Evolutionary conservation across 2,888 invertebrate genomes (phyloP).

Genomic region (Melieria omissa): DNA sequence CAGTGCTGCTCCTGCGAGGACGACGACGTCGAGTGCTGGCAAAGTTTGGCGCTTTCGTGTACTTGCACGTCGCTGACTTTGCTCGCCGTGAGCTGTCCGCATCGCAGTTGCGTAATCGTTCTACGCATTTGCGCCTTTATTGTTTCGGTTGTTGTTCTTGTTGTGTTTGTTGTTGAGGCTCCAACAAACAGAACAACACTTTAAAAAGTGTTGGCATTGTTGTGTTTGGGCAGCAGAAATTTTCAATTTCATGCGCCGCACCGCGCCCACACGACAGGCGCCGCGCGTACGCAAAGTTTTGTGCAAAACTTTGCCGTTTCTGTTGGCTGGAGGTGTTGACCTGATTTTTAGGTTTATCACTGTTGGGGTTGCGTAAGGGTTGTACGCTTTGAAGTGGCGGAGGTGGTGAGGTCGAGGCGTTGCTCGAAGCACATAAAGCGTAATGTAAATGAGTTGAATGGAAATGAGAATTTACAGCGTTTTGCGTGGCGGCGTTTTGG

Average conservation of each 20-base stretch:
- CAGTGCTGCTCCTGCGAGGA: background rate
- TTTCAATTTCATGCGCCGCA: conserved; percentile 23
- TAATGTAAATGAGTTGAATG: too few relatives aligned
- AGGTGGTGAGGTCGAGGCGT: too few relatives aligned
- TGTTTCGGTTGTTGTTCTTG: conserved; percentile 9
- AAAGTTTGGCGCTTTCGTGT: conserved; percentile 19
- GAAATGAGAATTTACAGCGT: too few relatives aligned
- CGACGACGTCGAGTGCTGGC: too few relatives aligned
- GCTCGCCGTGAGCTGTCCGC: too few relatives aligned
- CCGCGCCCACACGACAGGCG: conserved; percentile 12
- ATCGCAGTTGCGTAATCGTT: background rate
- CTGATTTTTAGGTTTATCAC: too few relatives aligned
- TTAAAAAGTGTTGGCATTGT: conserved; percentile 29
- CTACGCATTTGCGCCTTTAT: conserved; percentile 1
- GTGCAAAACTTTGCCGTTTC: too few relatives aligned
- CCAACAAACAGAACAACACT: conserved; percentile 12
- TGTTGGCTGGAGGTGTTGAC: too few relatives aligned
- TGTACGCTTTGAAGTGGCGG: too few relatives aligned
- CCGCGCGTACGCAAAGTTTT: background rate
- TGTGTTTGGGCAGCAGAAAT: conserved; percentile 12
- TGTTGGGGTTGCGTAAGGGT: too few relatives aligned
- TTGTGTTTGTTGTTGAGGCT: background rate
- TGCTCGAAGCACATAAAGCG: too few relatives aligned
- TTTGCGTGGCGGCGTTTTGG: too few relatives aligned
- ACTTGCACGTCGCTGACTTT: conserved; percentile 23